Percentiles rank a stretch among this genome's conserved stretches.
Evolutionary conservation across 64 coral and sea anemone genomes (phyloP).

Genomic region (Montipora cactus): DNA sequence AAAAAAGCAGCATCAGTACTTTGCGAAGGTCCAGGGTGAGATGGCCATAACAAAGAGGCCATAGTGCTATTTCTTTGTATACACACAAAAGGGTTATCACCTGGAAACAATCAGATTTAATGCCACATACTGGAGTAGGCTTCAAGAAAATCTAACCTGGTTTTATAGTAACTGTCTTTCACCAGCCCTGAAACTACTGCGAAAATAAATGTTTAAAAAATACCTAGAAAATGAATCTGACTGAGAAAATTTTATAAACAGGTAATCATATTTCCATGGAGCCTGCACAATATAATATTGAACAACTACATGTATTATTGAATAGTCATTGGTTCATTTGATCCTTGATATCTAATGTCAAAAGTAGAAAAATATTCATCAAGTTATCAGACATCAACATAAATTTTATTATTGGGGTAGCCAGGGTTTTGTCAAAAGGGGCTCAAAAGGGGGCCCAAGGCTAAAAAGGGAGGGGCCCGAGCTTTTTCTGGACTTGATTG

Average conservation of each 20-base stretch:
- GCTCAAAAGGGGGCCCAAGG: no score
- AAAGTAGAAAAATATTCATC: not conserved
- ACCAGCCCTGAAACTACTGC: constrained; percentile 41
- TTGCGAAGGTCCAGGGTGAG: constrained; percentile 73
- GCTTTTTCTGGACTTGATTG: no score
- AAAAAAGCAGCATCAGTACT: constrained; percentile 63
- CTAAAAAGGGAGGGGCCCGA: no score
- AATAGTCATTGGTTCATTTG: constrained; percentile 12
- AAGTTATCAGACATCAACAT: not conserved
- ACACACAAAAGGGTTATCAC: constrained; percentile 74
- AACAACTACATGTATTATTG: constrained; percentile 13
- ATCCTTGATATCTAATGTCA: constrained; percentile 19
- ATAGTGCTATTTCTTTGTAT: constrained; percentile 76
- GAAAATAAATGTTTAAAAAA: constrained; percentile 33
- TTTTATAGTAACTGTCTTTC: constrained; percentile 71
- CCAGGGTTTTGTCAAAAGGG: no score
- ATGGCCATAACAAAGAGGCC: constrained; percentile 58
- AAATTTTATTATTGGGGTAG: no score
- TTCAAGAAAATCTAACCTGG: constrained; percentile 67
- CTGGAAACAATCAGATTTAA: constrained; percentile 63
- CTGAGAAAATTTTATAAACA: constrained; percentile 24
- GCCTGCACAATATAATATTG: constrained; percentile 16
- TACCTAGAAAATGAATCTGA: constrained; percentile 31
- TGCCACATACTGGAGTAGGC: constrained; percentile 50
- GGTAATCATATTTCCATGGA: constrained; percentile 12